phyloP scores from a whole-genome alignment of 1,140 invertebrate genomes.

The Protaetia brevitarsis region DNA sequence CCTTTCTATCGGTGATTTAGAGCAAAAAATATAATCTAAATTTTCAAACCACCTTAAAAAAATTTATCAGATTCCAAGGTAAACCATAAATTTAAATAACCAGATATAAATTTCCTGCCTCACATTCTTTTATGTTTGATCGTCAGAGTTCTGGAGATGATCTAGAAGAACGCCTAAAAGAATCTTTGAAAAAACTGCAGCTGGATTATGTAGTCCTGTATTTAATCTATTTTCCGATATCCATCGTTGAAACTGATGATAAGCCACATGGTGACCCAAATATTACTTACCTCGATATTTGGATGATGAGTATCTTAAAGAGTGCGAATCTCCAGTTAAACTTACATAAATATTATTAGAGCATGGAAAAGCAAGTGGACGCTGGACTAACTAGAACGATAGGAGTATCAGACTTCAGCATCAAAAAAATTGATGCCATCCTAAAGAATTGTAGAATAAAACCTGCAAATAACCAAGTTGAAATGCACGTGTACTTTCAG shows the following conservation, averaged over 20 bases:
- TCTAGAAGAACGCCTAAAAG: constrained; percentile 46
- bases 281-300: too few species aligned
- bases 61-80: too few species aligned
- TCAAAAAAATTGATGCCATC: constrained; percentile 63
- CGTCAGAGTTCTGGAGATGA: too few species aligned
- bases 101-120: not conserved
- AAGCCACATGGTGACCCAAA: too few species aligned
- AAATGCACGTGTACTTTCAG: constrained; percentile 78
- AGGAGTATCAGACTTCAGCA: constrained; percentile 76
- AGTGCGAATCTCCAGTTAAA: too few species aligned
- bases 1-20: too few species aligned
- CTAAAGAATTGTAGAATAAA: constrained; percentile 61
- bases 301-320: too few species aligned
- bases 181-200: constrained; percentile 47
- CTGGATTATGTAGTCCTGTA: constrained; percentile 70
- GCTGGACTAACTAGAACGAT: constrained; percentile 62
- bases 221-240: constrained; percentile 61
- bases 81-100: too few species aligned
- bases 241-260: too few species aligned
- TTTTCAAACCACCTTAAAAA: too few species aligned
- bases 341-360: too few species aligned
- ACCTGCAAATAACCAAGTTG: constrained; percentile 72
- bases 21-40: too few species aligned
- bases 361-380: not conserved
- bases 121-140: not conserved